Conservation (phyloP, 2,113 vertebrate genomes). For the Osmerus eperlanus region DNA sequence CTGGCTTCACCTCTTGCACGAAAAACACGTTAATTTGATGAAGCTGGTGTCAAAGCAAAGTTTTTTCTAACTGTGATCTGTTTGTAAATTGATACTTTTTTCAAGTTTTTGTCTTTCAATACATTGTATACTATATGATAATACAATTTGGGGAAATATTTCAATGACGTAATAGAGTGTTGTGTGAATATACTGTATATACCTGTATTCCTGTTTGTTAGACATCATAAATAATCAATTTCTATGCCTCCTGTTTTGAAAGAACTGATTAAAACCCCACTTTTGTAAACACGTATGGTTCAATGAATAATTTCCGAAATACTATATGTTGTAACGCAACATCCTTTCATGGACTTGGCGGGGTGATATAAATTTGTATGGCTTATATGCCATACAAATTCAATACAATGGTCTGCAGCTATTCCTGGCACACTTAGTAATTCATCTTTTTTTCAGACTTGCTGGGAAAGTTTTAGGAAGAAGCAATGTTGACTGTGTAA, state of each 20-base stretch:
- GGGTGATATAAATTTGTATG: too few species aligned
- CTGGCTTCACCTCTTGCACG: slow-evolving; percentile 52
- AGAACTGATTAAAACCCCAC: slow-evolving; percentile 45
- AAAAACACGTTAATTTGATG: slow-evolving; percentile 37
- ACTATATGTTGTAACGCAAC: not conserved
- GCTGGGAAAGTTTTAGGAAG: not conserved
- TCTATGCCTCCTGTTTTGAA: slow-evolving; percentile 43
- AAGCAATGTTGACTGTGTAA: not conserved
- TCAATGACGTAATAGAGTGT: slow-evolving; percentile 18
- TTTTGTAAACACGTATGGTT: slow-evolving; percentile 63
- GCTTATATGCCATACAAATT: too few species aligned
- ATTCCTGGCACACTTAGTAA: too few species aligned
- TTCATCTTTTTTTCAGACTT: not conserved
- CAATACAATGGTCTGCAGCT: too few species aligned
- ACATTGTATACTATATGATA: slow-evolving; percentile 39
- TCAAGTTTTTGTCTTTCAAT: slow-evolving; percentile 33
- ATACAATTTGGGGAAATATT: slow-evolving; percentile 22
- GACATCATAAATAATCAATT: slow-evolving; percentile 34
- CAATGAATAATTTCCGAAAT: slow-evolving; percentile 60
- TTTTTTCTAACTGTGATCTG: slow-evolving; percentile 59
- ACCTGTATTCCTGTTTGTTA: slow-evolving; percentile 21
- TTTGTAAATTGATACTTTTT: slow-evolving; percentile 60
- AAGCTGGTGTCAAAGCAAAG: slow-evolving; percentile 43
- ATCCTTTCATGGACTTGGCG: too few species aligned
- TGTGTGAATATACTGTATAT: slow-evolving; percentile 3